These are phyloP conservation scores for Rhizomys pruinosus DNA, from an alignment of 2,113 vertebrate genomes.

Conservation along the genomic window DNA sequence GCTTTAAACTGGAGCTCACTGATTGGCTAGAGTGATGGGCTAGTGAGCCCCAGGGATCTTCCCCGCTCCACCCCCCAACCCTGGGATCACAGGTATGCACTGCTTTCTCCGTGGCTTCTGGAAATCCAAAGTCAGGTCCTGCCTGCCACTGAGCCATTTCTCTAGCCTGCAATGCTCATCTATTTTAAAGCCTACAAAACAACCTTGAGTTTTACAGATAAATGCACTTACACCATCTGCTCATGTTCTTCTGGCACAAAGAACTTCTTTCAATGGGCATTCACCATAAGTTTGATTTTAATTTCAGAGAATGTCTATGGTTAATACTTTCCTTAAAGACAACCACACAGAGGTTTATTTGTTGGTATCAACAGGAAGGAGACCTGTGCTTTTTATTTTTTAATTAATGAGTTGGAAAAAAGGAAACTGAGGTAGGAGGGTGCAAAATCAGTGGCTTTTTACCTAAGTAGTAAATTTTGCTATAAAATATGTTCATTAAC, in stretches of 20 bases:
- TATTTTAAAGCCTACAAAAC: background rate
- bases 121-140: no score
- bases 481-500: conserved; percentile 35
- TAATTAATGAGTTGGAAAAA: conserved; percentile 34
- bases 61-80: background rate
- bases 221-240: background rate
- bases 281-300: conserved; percentile 21
- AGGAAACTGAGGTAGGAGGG: background rate
- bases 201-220: conserved; percentile 2
- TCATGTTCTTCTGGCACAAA: background rate
- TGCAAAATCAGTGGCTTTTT: conserved; percentile 17
- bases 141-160: background rate
- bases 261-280: background rate
- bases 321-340: conserved; percentile 24
- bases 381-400: background rate
- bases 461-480: conserved; percentile 31
- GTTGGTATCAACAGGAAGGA: conserved; percentile 37
- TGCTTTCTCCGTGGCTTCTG: background rate
- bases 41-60: background rate
- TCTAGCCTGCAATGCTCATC: background rate
- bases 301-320: conserved; percentile 23
- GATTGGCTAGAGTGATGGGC: no score
- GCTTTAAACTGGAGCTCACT: background rate
- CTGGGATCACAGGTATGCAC: background rate
- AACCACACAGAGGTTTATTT: conserved; percentile 26